Evolutionary conservation across 2,888 invertebrate species (phyloP).

Genomic region (Mesochorus sp.): DNA sequence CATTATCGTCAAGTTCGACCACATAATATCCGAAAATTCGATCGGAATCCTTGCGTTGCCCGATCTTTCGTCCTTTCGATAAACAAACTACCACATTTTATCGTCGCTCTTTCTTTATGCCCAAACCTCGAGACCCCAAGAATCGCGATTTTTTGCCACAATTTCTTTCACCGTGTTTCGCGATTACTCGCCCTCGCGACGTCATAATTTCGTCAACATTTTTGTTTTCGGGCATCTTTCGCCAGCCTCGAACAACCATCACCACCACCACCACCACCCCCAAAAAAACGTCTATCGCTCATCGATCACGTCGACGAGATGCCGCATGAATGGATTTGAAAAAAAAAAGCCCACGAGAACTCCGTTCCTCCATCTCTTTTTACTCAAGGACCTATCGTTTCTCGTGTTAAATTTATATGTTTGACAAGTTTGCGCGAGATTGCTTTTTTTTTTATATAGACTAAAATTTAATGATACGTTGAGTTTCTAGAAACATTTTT

Average conservation of each 20-base stretch:
- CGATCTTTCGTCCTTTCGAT: no score
- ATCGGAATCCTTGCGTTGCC: constrained; percentile 44
- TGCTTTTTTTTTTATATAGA: no score
- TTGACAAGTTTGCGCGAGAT: no score
- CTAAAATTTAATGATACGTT: no score
- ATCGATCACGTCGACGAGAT: constrained; percentile 56
- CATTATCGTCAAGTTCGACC: not conserved
- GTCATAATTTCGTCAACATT: constrained; percentile 65
- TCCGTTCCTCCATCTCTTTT: not conserved
- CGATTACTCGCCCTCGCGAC: constrained; percentile 75
- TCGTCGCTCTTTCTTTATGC: no score
- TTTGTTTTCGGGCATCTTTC: constrained; percentile 24
- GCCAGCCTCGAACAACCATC: constrained; percentile 1
- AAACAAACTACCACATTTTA: no score
- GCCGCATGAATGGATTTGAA: constrained; percentile 31
- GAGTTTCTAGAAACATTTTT: no score
- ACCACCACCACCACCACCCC: constrained; percentile 37
- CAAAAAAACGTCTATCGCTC: constrained; percentile 64
- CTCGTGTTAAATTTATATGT: not conserved
- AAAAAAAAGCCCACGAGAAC: constrained; percentile 1
- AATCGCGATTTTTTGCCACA: no score
- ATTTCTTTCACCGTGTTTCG: constrained; percentile 75
- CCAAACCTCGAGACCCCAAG: no score
- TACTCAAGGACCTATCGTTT: no score
- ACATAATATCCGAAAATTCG: not conserved